These are phyloP conservation scores for Odontesthes bonariensis DNA, from an alignment of 2,113 vertebrate species.

Conservation along the genomic window DNA sequence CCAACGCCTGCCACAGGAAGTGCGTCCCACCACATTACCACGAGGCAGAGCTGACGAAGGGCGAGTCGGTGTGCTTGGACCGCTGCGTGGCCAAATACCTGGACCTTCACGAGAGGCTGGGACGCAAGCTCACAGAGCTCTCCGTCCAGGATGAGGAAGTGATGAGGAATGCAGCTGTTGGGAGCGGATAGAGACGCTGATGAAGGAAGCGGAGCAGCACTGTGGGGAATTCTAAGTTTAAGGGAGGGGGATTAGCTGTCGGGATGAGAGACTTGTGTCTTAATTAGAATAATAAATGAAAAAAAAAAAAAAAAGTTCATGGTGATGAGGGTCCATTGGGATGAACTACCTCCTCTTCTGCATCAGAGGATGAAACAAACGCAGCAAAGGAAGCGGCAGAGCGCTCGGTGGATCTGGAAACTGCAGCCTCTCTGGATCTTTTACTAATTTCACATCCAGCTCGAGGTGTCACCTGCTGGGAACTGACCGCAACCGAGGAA, in stretches of 20 bases:
- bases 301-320: conserved; percentile 10
- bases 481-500: conserved; percentile 7
- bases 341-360: conserved; percentile 21
- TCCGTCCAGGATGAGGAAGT: conserved; percentile 94
- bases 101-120: conserved; percentile 94
- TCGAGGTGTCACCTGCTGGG: conserved; percentile 13
- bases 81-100: conserved; percentile 98
- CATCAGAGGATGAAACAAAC: not conserved
- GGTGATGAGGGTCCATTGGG: conserved; percentile 22
- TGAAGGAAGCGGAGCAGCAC: not conserved
- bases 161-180: conserved; percentile 88
- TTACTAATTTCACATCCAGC: not conserved
- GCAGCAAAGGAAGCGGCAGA: not conserved
- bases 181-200: conserved; percentile 67
- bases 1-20: conserved; percentile 94
- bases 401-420: not conserved
- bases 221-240: not conserved
- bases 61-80: conserved; percentile 94
- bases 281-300: conserved; percentile 5
- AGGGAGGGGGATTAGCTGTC: not conserved
- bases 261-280: conserved; percentile 33
- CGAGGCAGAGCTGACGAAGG: conserved; percentile 95
- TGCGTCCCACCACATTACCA: conserved; percentile 96
- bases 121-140: conserved; percentile 93
- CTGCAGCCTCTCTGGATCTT: conserved; percentile 10